Base-by-base conservation (phyloP, 1,140 invertebrate genomes). In the Heliconius eleuchia region DNA sequence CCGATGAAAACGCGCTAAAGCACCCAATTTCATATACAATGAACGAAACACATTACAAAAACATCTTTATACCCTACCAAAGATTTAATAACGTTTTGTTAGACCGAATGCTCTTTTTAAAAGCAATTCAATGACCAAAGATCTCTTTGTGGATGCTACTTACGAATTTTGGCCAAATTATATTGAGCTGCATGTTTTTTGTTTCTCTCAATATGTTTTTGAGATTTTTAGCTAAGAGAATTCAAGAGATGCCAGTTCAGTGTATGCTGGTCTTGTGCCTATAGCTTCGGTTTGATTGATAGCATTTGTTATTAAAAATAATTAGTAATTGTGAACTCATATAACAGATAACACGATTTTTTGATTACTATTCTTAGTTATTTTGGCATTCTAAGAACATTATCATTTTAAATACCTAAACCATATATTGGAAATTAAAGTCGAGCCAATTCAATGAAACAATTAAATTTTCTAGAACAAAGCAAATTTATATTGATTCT, bases 21-120 rank as follows among this genome's bases (percentile, higher is more conserved):
- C 82, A 79, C 84, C 84, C 79, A 76, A 79, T 80, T 72, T 42
- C 76, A 71, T 39, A 72, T 78, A 86, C 85, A 88, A 87, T 84
- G 66, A 52, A 72, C 79, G 73, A 80, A 85, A 85, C 74, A 78
- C 73, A 81, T 42, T 83, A 85, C 79, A 83, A 88, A 88, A 89
- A 82, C 42, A 88, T 84, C 86, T 84, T 86, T 85, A 89, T 87
- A 79, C 85, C 79, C 74, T 71, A 79, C 79, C 75, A 87, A 91
- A 89, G 90, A 91, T 92, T 91, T 92, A 92, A 92, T 92, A 92
- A 92, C 87, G 88, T 92, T 92, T 91, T 91, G 87, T 91, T 89
- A 86, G 84, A 85, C 79, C 84, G 80, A 86, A 86, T 91, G 91
- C 87, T 88, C 91, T 89, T 91, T 88, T 92, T 88, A 87, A 85